Conservation (phyloP, 2,113 vertebrate species). For the Pseudopipra pipra region DNA sequence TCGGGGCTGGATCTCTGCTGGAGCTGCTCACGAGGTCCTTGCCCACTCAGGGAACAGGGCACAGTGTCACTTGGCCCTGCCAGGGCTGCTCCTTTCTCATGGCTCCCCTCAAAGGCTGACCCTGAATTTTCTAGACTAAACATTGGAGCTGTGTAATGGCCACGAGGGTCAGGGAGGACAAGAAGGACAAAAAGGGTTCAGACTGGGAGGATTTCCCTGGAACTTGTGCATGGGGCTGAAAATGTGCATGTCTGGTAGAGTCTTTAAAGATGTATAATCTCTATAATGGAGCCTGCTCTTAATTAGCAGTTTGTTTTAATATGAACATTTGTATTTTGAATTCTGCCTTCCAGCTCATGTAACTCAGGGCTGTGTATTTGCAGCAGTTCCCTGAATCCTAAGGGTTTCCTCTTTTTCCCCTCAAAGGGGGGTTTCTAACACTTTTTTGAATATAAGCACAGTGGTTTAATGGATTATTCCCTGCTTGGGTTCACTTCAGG, state of each 20-base stretch:
- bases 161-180: neutral
- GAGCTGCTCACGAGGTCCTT: rapidly evolving
- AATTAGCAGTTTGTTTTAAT: slow-evolving; percentile 17
- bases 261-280: neutral
- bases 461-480: neutral
- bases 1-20: neutral
- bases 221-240: neutral
- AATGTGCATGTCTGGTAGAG: neutral
- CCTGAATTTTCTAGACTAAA: slow-evolving; percentile 21
- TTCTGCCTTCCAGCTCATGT: neutral
- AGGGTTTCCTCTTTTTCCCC: neutral
- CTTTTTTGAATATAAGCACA: neutral
- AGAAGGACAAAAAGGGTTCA: neutral
- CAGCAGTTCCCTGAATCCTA: neutral
- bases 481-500: neutral
- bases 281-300: neutral
- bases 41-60: neutral
- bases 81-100: neutral
- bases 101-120: neutral
- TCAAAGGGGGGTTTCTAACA: neutral
- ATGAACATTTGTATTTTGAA: neutral
- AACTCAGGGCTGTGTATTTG: neutral
- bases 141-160: neutral
- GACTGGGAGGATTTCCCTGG: neutral
- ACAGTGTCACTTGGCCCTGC: neutral